These are phyloP conservation scores for Nesoenas mayeri DNA, from an alignment of 2,113 vertebrate species.

Conservation along the genomic window DNA sequence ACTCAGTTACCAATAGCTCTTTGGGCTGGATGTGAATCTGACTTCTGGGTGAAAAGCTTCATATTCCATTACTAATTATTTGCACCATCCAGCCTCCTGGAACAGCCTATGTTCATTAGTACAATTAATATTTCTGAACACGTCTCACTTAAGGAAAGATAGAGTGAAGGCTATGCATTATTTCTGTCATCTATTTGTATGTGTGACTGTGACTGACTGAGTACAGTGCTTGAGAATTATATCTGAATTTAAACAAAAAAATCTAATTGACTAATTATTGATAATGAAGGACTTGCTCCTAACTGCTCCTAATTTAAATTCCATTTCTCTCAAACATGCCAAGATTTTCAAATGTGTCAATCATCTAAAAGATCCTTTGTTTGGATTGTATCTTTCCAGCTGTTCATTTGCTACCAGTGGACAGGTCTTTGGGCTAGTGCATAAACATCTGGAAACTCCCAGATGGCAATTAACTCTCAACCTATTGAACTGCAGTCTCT, in stretches of 20 bases:
- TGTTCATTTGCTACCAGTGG: slow-evolving; percentile 5
- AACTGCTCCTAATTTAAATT: background rate
- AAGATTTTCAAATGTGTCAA: background rate
- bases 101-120: background rate
- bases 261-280: background rate
- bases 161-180: background rate
- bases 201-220: background rate
- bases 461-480: slow-evolving; percentile 48
- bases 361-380: background rate
- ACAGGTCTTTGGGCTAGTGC: background rate
- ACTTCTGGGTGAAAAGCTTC: background rate
- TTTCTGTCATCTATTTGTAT: background rate
- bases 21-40: background rate
- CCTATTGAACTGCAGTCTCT: slow-evolving; percentile 44
- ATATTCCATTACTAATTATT: background rate
- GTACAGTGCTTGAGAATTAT: background rate
- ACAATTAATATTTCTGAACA: background rate
- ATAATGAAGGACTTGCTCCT: background rate
- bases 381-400: background rate
- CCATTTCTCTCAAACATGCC: background rate
- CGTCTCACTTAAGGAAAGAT: background rate
- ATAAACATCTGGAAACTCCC: slow-evolving; percentile 50
- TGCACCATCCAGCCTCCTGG: background rate
- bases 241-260: background rate
- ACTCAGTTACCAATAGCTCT: background rate